These are phyloP conservation scores for Ophioninae sp. DNA, from an alignment of 2,888 invertebrate genomes.

Conservation along the genomic window DNA sequence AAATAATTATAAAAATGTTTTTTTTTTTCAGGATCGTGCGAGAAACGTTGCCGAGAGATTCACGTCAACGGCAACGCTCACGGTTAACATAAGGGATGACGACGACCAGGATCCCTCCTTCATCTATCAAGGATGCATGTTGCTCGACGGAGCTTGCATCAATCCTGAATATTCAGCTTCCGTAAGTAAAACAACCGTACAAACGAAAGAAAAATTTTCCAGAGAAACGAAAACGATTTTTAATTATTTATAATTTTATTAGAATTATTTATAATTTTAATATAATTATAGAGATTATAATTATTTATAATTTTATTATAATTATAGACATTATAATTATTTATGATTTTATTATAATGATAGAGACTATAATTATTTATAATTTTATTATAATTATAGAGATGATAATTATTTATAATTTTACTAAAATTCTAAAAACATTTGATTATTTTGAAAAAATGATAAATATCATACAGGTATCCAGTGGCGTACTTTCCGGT, in stretches of 20 bases:
- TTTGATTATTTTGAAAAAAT: no score
- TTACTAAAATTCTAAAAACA: constrained; percentile 45
- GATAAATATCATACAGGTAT: constrained; percentile 83
- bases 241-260: constrained; percentile 2
- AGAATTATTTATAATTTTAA: constrained; percentile 59
- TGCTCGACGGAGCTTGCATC: constrained; percentile 91
- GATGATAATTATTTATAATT: constrained; percentile 36
- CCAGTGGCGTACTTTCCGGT: constrained; percentile 91
- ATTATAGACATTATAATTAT: constrained; percentile 49
- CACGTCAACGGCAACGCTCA: constrained; percentile 92
- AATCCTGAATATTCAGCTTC: constrained; percentile 93
- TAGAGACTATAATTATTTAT: constrained; percentile 44
- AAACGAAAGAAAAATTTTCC: background rate
- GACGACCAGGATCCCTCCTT: constrained; percentile 96
- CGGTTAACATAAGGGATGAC: constrained; percentile 92
- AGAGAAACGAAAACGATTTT: background rate
- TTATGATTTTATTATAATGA: constrained; percentile 19
- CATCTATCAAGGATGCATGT: constrained; percentile 92
- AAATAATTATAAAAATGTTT: constrained; percentile 2
- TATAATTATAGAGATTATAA: no score
- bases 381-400: constrained; percentile 42
- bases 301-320: constrained; percentile 7
- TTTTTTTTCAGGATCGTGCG: constrained; percentile 88
- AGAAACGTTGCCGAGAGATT: constrained; percentile 88
- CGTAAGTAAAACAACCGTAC: constrained; percentile 82